These are phyloP conservation scores for Rhynchopsitta pachyrhyncha DNA, from an alignment of 2,113 vertebrate species.

Conservation along the genomic window DNA sequence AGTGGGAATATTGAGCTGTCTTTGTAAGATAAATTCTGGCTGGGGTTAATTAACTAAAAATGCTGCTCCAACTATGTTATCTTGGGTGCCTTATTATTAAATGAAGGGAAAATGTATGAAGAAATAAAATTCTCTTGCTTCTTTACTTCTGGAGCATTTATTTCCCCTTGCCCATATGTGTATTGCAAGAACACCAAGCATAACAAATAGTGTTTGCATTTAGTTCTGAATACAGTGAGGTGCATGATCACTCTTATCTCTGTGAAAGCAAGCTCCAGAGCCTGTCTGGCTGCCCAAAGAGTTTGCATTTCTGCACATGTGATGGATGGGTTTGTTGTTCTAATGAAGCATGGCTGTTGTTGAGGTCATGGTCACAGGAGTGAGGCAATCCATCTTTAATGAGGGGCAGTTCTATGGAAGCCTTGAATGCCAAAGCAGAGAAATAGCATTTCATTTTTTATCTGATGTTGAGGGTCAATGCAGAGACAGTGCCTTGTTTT, in stretches of 20 bases:
- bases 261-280: background rate
- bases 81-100: background rate
- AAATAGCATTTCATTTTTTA: background rate
- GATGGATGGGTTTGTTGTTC: background rate
- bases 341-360: background rate
- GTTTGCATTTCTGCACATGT: background rate
- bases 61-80: background rate
- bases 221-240: background rate
- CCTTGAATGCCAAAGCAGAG: background rate
- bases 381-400: background rate
- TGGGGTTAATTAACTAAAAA: background rate
- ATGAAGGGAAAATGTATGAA: background rate
- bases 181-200: background rate
- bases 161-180: background rate
- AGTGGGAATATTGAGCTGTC: background rate
- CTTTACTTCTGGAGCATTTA: background rate
- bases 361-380: background rate
- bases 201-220: slow-evolving; percentile 1
- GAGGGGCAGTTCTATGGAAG: background rate
- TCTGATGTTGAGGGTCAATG: background rate
- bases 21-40: background rate
- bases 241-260: background rate
- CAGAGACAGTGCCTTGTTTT: background rate
- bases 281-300: background rate
- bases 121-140: background rate